These are phyloP conservation scores for Pempheris klunzingeri DNA, from an alignment of 2,797 vertebrate species.

Conservation along the genomic window DNA sequence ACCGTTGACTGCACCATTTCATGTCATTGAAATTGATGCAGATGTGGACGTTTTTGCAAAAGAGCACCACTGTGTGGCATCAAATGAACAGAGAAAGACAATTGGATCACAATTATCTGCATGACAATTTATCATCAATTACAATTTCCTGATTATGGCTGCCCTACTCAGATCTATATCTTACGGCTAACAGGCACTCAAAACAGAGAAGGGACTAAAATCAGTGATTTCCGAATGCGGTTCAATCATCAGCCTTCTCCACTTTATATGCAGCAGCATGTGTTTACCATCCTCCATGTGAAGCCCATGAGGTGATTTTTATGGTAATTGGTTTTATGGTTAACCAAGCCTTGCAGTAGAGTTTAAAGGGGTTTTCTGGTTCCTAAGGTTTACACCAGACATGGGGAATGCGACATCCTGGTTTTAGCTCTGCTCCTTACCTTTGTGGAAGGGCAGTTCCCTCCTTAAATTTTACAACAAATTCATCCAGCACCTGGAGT, in stretches of 20 bases:
- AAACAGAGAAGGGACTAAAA: slow-evolving; percentile 38
- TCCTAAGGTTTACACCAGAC: slow-evolving; percentile 32
- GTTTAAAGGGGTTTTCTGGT: slow-evolving; percentile 36
- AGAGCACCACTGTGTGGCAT: no score
- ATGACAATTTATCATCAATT: no score
- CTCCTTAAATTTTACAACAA: slow-evolving; percentile 56
- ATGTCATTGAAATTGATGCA: no score
- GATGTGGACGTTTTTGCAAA: no score
- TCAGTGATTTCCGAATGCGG: slow-evolving; percentile 32
- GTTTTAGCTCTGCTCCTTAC: slow-evolving; percentile 54
- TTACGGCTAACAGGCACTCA: slow-evolving; percentile 17
- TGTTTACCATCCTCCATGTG: slow-evolving; percentile 36
- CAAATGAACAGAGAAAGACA: no score
- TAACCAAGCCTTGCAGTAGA: slow-evolving; percentile 47
- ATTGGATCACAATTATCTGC: no score
- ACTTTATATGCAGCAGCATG: slow-evolving; percentile 51
- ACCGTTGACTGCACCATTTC: no score
- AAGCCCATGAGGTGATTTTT: slow-evolving; percentile 54
- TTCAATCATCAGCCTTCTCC: slow-evolving; percentile 24
- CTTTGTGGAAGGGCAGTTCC: slow-evolving; percentile 51
- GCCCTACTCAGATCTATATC: slow-evolving; percentile 21
- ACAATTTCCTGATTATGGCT: no score
- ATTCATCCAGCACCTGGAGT: slow-evolving; percentile 61
- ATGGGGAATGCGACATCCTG: slow-evolving; percentile 48
- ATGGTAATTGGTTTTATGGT: slow-evolving; percentile 68